Evolutionary conservation across 2,888 invertebrate species (phyloP).

Genomic region (Mayetiola destructor): DNA sequence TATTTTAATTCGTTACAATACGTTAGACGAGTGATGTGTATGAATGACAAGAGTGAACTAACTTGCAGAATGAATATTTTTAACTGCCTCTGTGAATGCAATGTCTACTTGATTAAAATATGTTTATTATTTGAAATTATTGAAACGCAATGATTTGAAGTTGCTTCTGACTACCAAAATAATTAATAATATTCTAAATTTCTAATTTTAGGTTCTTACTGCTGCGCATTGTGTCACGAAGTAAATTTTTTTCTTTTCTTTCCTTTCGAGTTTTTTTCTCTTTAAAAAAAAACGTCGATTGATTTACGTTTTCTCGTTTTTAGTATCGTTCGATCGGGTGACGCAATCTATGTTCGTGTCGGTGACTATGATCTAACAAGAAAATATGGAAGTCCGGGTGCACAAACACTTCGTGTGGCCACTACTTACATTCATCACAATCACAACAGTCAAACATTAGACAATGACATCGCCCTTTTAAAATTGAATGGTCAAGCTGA

Average conservation of each 20-base stretch:
- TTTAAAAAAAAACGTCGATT: neutral
- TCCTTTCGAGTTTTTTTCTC: neutral
- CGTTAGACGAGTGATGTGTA: too few relatives aligned
- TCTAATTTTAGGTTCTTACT: neutral
- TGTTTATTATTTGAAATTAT: too few relatives aligned
- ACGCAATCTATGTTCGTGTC: slow-evolving; percentile 83
- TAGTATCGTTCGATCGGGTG: slow-evolving; percentile 86
- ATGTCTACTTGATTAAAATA: too few relatives aligned
- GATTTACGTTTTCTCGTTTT: slow-evolving; percentile 18
- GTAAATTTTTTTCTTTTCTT: neutral
- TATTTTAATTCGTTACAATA: too few relatives aligned
- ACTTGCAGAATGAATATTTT: too few relatives aligned
- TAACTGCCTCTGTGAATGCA: too few relatives aligned
- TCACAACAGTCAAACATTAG: slow-evolving; percentile 86
- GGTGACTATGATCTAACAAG: slow-evolving; percentile 84
- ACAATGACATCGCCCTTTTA: slow-evolving; percentile 84
- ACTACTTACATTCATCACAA: slow-evolving; percentile 93
- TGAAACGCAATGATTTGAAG: too few relatives aligned
- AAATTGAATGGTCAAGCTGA: slow-evolving; percentile 82
- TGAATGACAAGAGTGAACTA: too few relatives aligned
- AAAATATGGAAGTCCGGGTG: slow-evolving; percentile 81
- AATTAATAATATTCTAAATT: neutral
- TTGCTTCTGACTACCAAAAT: neutral
- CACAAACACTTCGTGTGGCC: slow-evolving; percentile 77
- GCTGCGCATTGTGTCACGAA: neutral